A percentile compares a stretch with the other conserved stretches of the same genome.
phyloP scores from a whole-genome alignment of 1,140 invertebrate species.

The Drosophila oshimai region DNA sequence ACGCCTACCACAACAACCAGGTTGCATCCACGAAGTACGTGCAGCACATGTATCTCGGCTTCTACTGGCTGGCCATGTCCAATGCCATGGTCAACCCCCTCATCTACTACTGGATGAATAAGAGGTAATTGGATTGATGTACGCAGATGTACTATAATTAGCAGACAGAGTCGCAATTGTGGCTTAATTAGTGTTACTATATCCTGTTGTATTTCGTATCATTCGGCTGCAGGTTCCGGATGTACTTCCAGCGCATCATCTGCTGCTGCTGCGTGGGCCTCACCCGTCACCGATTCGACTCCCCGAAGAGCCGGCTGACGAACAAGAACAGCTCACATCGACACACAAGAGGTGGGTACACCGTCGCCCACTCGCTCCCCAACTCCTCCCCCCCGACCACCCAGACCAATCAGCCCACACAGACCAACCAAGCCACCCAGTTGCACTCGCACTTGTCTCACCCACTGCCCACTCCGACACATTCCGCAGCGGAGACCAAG shows the following conservation, averaged over 20 bases:
- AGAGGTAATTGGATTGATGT: constrained; percentile 83
- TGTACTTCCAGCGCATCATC: constrained; percentile 84
- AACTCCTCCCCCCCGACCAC: constrained; percentile 10
- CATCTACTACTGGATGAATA: constrained; percentile 97
- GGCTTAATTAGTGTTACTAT: background rate
- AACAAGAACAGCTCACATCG: constrained; percentile 72
- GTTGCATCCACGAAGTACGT: constrained; percentile 89
- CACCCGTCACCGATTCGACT: constrained; percentile 52
- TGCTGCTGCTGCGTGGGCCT: constrained; percentile 82
- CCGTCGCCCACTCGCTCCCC: constrained; percentile 20
- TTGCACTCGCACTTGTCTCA: background rate
- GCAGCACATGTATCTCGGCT: constrained; percentile 91
- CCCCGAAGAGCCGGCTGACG: constrained; percentile 56
- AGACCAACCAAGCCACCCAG: constrained; percentile 1
- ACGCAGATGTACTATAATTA: background rate
- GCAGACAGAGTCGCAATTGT: too few relatives aligned
- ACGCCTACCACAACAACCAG: constrained; percentile 89
- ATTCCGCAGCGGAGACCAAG: constrained; percentile 62
- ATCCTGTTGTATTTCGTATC: background rate
- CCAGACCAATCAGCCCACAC: constrained; percentile 10
- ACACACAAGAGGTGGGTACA: constrained; percentile 59
- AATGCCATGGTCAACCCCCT: constrained; percentile 96
- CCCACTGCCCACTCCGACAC: constrained; percentile 14
- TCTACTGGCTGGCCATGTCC: constrained; percentile 96
- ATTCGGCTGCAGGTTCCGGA: constrained; percentile 82